A percentile compares a stretch with the other conserved stretches of the same genome.
phyloP scores from a whole-genome alignment of 2,888 invertebrate genomes.

The Arge pagana region DNA sequence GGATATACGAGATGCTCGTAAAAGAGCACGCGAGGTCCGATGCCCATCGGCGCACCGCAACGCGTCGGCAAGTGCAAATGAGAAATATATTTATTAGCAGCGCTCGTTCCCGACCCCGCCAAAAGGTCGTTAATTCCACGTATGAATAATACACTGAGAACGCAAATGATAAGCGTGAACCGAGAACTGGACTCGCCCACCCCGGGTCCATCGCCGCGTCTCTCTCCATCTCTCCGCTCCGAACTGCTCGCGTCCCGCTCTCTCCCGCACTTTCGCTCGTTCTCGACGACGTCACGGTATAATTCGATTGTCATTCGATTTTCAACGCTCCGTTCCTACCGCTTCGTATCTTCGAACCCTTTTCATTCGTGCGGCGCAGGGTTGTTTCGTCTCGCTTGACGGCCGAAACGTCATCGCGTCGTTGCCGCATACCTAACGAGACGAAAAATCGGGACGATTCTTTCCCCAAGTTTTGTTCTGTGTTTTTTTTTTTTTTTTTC shows the following conservation, averaged over 20 bases:
- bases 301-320: constrained; percentile 55
- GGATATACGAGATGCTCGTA: constrained; percentile 14
- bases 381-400: constrained; percentile 33
- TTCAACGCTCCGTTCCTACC: constrained; percentile 40
- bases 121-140: constrained; percentile 41
- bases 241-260: too few relatives aligned
- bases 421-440: background rate
- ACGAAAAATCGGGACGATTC: too few relatives aligned
- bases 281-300: constrained; percentile 43
- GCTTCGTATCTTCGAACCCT: too few relatives aligned
- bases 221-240: background rate
- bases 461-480: background rate
- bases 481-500: too few relatives aligned
- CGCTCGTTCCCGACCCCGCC: constrained; percentile 12
- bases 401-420: background rate
- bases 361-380: constrained; percentile 31
- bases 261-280: constrained; percentile 1
- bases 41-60: background rate
- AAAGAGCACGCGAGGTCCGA: constrained; percentile 11
- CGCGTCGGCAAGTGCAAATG: constrained; percentile 26
- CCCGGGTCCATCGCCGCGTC: constrained; percentile 1
- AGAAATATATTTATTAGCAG: constrained; percentile 25
- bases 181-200: constrained; percentile 24
- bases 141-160: constrained; percentile 41
- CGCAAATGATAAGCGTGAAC: constrained; percentile 15